Percentiles rank a stretch among this genome's conserved stretches.
Evolutionary conservation across 2,888 invertebrate genomes (phyloP).

Genomic region (Hypena proboscidalis): DNA sequence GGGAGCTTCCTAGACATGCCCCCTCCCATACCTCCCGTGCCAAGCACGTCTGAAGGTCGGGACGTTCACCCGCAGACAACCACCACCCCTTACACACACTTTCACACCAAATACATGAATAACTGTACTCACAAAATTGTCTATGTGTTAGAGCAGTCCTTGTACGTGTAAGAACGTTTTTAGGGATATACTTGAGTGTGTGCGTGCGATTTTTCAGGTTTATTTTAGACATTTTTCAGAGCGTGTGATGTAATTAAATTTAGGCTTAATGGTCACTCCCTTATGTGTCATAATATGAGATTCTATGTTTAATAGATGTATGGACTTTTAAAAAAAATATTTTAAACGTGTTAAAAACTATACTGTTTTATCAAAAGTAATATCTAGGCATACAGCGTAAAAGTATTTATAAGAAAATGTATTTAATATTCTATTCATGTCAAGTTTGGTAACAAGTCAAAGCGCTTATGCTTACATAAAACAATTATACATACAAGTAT

Average conservation of each 20-base stretch:
- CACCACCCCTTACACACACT: slow-evolving; percentile 34
- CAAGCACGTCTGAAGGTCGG: slow-evolving; percentile 78
- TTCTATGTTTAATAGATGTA: too few relatives aligned
- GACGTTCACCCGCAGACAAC: slow-evolving; percentile 69
- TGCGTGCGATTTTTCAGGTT: slow-evolving; percentile 30
- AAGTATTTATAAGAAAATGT: too few relatives aligned
- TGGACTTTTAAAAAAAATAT: too few relatives aligned
- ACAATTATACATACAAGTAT: not conserved
- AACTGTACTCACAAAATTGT: not conserved
- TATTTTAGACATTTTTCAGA: slow-evolving; percentile 26
- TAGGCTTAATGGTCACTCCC: not conserved
- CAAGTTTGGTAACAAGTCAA: not conserved
- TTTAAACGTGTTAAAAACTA: too few relatives aligned
- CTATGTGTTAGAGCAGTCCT: not conserved
- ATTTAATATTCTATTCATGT: not conserved
- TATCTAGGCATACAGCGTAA: too few relatives aligned
- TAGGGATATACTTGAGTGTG: slow-evolving; percentile 12
- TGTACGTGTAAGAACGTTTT: not conserved
- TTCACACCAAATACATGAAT: not conserved
- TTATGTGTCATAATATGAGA: too few relatives aligned
- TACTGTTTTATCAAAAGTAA: too few relatives aligned
- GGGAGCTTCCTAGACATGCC: slow-evolving; percentile 71
- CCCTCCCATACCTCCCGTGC: slow-evolving; percentile 45
- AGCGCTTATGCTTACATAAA: not conserved
- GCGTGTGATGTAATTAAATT: slow-evolving; percentile 15